A percentile compares a stretch with the other conserved stretches of the same genome.
Conservation (phyloP, 2,888 invertebrate species). For the Thymelicus sylvestris region DNA sequence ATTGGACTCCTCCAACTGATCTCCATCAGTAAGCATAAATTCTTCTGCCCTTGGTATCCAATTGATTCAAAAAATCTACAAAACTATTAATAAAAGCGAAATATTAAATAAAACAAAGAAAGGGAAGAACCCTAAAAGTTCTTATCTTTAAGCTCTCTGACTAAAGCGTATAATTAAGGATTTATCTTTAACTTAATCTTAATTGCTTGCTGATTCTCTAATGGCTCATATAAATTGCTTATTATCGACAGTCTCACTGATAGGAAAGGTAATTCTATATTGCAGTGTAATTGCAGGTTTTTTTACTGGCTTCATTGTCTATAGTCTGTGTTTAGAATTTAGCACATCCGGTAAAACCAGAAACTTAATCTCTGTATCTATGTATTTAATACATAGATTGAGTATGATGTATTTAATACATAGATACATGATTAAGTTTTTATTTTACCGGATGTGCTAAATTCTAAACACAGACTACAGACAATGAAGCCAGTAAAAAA, state of each 20-base stretch:
- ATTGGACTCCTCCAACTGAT: too few relatives aligned
- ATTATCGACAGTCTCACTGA: constrained; percentile 64
- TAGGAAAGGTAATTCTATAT: constrained; percentile 38
- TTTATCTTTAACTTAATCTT: constrained; percentile 67
- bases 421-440: too few relatives aligned
- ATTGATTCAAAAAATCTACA: too few relatives aligned
- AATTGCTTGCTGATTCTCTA: constrained; percentile 67
- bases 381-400: too few relatives aligned
- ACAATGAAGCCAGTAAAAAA: background rate
- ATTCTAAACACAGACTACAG: too few relatives aligned
- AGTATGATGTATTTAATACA: too few relatives aligned
- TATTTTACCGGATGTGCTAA: too few relatives aligned
- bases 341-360: too few relatives aligned
- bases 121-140: constrained; percentile 3
- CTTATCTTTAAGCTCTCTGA: constrained; percentile 13
- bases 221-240: constrained; percentile 75
- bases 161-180: constrained; percentile 48
- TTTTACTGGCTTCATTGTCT: background rate
- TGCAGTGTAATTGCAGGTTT: constrained; percentile 12
- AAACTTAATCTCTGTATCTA: too few relatives aligned
- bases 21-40: too few relatives aligned
- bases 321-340: too few relatives aligned
- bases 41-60: too few relatives aligned
- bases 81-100: background rate
- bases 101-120: background rate